These are phyloP conservation scores for Cristatella mucedo DNA, from an alignment of 2,888 invertebrate species.

Conservation along the genomic window DNA sequence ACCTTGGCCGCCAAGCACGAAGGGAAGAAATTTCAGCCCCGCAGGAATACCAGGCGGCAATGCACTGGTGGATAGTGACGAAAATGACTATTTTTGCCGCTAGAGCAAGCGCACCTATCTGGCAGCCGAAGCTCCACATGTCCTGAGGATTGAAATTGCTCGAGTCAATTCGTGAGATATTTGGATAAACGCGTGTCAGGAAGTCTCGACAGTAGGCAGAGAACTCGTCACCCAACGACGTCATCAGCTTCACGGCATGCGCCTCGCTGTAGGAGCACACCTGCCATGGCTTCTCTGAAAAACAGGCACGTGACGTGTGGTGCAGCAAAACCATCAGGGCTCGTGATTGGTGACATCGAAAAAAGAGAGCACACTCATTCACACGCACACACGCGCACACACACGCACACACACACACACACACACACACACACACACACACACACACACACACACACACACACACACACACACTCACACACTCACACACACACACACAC, in stretches of 20 bases:
- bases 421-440: slow-evolving; percentile 11
- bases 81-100: no score
- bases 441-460: background rate
- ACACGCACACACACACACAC: slow-evolving; percentile 12
- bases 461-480: background rate
- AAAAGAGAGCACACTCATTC: no score
- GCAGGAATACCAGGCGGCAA: no score
- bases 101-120: slow-evolving; percentile 39
- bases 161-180: slow-evolving; percentile 44
- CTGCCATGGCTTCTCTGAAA: slow-evolving; percentile 38
- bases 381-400: slow-evolving; percentile 10
- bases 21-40: no score
- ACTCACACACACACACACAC: slow-evolving; percentile 4
- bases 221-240: slow-evolving; percentile 30
- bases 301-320: slow-evolving; percentile 2
- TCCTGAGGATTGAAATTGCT: slow-evolving; percentile 44
- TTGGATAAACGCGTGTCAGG: slow-evolving; percentile 43
- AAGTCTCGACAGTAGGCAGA: slow-evolving; percentile 42
- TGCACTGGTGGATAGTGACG: no score
- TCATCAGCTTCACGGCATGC: slow-evolving; percentile 37
- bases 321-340: no score
- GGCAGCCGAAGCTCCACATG: slow-evolving; percentile 47
- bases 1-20: background rate
- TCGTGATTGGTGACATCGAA: no score
- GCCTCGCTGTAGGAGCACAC: slow-evolving; percentile 44